Evolutionary conservation across 2,888 invertebrate genomes (phyloP).

Genomic region (Coenonympha glycerion): DNA sequence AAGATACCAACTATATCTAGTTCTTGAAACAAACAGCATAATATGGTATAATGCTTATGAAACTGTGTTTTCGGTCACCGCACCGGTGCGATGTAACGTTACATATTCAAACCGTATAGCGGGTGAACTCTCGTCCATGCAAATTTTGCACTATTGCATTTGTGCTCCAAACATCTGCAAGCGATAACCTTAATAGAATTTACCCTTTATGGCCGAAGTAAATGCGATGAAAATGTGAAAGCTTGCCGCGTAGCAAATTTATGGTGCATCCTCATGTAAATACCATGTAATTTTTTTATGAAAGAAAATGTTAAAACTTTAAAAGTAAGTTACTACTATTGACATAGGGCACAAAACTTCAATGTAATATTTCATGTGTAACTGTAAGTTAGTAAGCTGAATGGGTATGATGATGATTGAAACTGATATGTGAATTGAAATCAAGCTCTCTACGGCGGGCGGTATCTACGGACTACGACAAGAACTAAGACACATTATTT

Average conservation of each 20-base stretch:
- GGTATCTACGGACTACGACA: no score
- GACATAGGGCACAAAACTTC: no score
- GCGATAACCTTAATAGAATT: slow-evolving; percentile 39
- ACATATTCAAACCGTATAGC: slow-evolving; percentile 56
- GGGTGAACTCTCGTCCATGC: slow-evolving; percentile 54
- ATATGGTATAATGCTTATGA: slow-evolving; percentile 45
- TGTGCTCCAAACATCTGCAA: slow-evolving; percentile 45
- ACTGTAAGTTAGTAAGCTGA: no score
- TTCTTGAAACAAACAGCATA: slow-evolving; percentile 25
- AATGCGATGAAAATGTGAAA: slow-evolving; percentile 1
- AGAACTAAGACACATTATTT: no score
- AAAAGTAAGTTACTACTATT: no score
- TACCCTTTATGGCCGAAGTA: slow-evolving; percentile 13
- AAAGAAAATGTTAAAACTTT: no score
- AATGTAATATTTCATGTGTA: no score
- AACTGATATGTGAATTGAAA: no score
- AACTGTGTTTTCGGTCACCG: slow-evolving; percentile 41
- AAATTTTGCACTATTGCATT: slow-evolving; percentile 55
- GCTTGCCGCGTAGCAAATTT: neutral
- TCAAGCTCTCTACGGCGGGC: no score
- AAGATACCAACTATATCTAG: neutral
- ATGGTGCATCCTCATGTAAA: neutral
- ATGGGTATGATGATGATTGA: no score
- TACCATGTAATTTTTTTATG: neutral
- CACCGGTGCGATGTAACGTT: slow-evolving; percentile 37